phyloP scores from a whole-genome alignment of 2,113 vertebrate genomes.

The Etia nguti region DNA sequence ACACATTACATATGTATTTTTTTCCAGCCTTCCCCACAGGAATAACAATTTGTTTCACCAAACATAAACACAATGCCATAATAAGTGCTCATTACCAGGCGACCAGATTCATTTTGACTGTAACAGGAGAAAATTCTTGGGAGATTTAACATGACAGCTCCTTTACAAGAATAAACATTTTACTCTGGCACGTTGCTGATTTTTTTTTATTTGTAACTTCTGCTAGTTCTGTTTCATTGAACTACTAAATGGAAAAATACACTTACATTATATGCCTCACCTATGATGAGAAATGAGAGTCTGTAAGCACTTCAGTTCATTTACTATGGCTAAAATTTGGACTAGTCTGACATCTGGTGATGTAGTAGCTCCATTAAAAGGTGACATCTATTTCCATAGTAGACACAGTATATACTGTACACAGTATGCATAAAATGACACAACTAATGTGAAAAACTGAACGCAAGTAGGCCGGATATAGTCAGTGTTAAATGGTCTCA shows the following conservation, averaged over 20 bases:
- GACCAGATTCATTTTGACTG: slow-evolving; percentile 54
- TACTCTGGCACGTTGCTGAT: slow-evolving; percentile 36
- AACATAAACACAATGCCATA: slow-evolving; percentile 58
- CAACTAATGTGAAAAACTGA: not conserved
- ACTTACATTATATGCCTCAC: not conserved
- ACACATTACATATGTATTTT: slow-evolving; percentile 53
- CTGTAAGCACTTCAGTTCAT: slow-evolving; percentile 7
- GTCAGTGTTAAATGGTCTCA: slow-evolving; percentile 31
- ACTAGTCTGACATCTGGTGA: not conserved
- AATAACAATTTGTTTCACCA: slow-evolving; percentile 56
- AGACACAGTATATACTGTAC: not conserved
- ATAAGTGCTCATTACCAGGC: slow-evolving; percentile 58
- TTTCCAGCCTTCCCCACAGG: slow-evolving; percentile 25
- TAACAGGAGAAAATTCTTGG: slow-evolving; percentile 37
- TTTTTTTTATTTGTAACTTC: slow-evolving; percentile 18
- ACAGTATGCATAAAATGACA: not conserved
- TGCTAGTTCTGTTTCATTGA: not conserved
- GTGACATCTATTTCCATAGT: not conserved
- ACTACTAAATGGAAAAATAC: not conserved
- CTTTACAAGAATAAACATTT: slow-evolving; percentile 53
- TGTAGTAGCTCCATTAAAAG: not conserved
- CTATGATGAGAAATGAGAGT: slow-evolving; percentile 11
- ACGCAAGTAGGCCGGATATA: slow-evolving; percentile 5
- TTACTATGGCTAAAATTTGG: slow-evolving; percentile 15
- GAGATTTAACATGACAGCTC: slow-evolving; percentile 58